A percentile compares a stretch with the other conserved stretches of the same genome.
These are phyloP conservation scores for Solenopsis invicta DNA, from an alignment of 1,140 invertebrate genomes.

Conservation along the genomic window DNA sequence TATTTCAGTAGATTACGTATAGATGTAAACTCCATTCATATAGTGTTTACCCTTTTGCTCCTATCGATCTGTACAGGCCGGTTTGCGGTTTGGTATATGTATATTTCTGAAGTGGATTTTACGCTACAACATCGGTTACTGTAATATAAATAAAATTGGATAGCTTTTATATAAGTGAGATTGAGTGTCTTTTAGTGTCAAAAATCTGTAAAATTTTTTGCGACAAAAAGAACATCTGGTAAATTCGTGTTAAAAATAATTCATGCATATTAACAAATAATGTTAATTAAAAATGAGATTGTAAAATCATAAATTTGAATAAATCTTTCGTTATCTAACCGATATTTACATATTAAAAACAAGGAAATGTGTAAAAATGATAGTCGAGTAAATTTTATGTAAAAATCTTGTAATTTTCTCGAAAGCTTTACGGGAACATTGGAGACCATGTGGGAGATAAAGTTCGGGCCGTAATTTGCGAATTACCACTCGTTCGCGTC, in stretches of 20 bases:
- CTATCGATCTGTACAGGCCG: not conserved
- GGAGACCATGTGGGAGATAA: not conserved
- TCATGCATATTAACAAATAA: not conserved
- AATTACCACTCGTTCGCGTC: conserved; percentile 13
- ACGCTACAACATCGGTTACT: not conserved
- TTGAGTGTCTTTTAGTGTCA: not conserved
- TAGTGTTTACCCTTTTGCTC: not conserved
- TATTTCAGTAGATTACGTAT: conserved; percentile 29
- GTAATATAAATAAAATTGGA: not conserved
- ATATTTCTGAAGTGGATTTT: not conserved
- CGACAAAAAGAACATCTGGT: not conserved
- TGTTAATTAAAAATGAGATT: not conserved
- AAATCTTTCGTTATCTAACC: not conserved
- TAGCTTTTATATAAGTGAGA: not conserved
- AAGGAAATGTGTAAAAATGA: not conserved
- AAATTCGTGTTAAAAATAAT: not conserved
- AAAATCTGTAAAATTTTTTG: not conserved
- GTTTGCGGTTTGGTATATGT: not conserved
- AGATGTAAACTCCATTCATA: not conserved
- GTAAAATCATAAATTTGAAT: conserved; percentile 1
- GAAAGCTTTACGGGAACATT: not conserved
- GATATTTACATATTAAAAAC: not conserved
- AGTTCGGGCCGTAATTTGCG: not conserved
- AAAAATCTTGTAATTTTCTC: not conserved
- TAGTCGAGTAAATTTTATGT: not conserved